Conservation (phyloP, 2,888 invertebrate species). For the Gerris lacustris region DNA sequence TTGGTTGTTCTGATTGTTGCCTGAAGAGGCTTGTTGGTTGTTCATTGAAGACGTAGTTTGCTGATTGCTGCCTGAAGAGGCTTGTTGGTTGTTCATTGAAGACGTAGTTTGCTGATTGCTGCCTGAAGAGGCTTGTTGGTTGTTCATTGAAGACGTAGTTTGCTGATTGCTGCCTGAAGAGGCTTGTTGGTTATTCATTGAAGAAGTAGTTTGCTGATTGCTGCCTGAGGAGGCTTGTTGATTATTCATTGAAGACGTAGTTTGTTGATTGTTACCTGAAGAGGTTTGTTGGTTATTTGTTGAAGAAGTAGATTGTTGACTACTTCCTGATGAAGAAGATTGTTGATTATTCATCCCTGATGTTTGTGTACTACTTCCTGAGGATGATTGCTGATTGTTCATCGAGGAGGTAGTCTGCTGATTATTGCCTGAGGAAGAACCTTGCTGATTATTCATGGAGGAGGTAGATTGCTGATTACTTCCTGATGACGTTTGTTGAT, state of each 20-base stretch:
- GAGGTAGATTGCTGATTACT: conserved; percentile 25
- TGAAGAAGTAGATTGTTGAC: conserved; percentile 15
- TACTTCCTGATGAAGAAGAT: conserved; percentile 21
- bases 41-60: conserved; percentile 21
- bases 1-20: conserved; percentile 15
- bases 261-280: conserved; percentile 14
- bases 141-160: conserved; percentile 22
- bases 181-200: conserved; percentile 18
- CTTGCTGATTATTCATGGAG: conserved; percentile 19
- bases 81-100: conserved; percentile 18
- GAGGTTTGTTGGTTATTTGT: conserved; percentile 19
- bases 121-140: conserved; percentile 25
- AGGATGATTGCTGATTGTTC: conserved; percentile 18
- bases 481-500: conserved; percentile 20
- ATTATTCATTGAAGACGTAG: conserved; percentile 18
- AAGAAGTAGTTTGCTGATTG: conserved; percentile 20
- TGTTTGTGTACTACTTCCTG: conserved; percentile 22
- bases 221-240: conserved; percentile 21
- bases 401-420: conserved; percentile 22
- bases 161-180: conserved; percentile 24
- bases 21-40: conserved; percentile 20
- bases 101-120: conserved; percentile 17
- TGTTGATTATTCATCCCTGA: conserved; percentile 20
- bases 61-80: conserved; percentile 10
- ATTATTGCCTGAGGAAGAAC: conserved; percentile 19